Evolutionary conservation across 64 coral and sea anemone species (phyloP), one percentile per base, ranked within the genome.

Genomic region (Exaiptasia diaphana): DNA sequence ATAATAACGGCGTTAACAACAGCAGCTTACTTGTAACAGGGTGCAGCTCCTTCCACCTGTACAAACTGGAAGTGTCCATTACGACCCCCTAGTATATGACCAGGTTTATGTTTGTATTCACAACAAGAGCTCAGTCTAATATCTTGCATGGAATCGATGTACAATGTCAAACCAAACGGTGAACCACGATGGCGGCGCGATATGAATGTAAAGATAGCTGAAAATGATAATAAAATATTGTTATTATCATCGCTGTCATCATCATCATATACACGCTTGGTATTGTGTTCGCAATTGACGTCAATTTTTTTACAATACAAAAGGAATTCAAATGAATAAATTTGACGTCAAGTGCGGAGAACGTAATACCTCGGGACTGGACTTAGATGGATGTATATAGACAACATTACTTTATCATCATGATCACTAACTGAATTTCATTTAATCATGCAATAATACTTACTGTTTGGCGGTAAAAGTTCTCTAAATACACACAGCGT

Each of bases 21-120:
- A n/a, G n/a, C n/a, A n/a, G 44, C 41, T 56, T 48, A 96, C 92
- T 86, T 89, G 41, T 99, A 99, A 71, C 95, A 99, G 12, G 95
- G 95, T 10, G 95, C 95, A 75, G 95, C 95, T 7, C 95, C 95
- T 68, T 99, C 95, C 20, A 99, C 95, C 49, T 85, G 53, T 9
- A 99, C 79, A 86, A 99, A 99, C 81, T 99, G 95, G 44, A 99
- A 99, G 70, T 99, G 95, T 3, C 95, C 95, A 41, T 93, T 99
- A 37, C 81, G 83, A 20, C 95, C 95, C 26, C 95, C 95, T 8
- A 99, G 50, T 34, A 99, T 83, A 57, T 88, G 68, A 2, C 90
- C 90, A 22, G 95, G 95, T 53, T 99, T 99, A 68, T 99, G 95
- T 49, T 99, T 99, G 78, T 99, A 99, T 50, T 99, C 95, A 53